Percentiles rank a stretch among this genome's conserved stretches.
Evolutionary conservation across 2,113 vertebrate genomes (phyloP).

Genomic region (Coracopsis vasa): DNA sequence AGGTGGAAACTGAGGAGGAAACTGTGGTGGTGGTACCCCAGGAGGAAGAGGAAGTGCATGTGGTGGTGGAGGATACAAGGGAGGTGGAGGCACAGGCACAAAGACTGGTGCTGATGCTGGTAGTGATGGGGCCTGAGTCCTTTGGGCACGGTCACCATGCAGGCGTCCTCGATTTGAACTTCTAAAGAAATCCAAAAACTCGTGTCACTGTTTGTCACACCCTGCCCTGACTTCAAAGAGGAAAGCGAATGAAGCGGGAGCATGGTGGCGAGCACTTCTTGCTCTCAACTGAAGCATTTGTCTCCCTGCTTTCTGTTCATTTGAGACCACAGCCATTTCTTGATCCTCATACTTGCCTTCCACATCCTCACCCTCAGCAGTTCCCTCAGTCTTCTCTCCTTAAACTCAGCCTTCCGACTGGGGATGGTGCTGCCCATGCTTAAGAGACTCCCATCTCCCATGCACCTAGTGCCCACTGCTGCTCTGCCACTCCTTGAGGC

Average conservation of each 20-base stretch:
- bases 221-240: neutral
- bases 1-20: constrained; percentile 84
- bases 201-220: constrained; percentile 54
- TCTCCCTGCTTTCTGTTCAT: neutral
- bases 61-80: constrained; percentile 81
- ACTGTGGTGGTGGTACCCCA: constrained; percentile 82
- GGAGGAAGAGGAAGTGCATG: constrained; percentile 84
- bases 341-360: neutral
- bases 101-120: constrained; percentile 79
- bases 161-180: constrained; percentile 79
- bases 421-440: neutral
- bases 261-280: neutral
- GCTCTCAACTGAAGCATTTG: neutral
- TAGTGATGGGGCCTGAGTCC: constrained; percentile 79
- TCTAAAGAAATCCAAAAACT: constrained; percentile 74
- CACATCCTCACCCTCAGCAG: neutral
- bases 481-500: neutral
- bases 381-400: neutral
- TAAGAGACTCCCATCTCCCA: neutral
- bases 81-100: constrained; percentile 81
- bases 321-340: neutral
- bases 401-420: neutral
- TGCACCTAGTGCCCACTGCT: neutral
- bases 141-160: constrained; percentile 79
- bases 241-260: neutral